These are phyloP conservation scores for Petrocephalus zakoni DNA, from an alignment of 2,113 vertebrate species.

Conservation along the genomic window DNA sequence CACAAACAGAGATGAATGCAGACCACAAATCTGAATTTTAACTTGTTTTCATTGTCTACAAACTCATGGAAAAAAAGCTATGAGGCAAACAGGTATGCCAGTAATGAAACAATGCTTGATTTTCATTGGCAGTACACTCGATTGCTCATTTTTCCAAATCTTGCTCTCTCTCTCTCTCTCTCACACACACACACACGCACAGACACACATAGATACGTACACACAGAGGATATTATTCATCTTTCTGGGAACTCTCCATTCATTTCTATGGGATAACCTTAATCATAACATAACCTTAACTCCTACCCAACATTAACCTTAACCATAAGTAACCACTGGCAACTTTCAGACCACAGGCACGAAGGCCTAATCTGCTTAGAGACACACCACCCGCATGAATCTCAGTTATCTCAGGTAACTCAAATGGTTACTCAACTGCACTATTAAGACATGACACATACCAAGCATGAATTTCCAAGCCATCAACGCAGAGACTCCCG, in stretches of 20 bases:
- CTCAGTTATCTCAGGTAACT: background rate
- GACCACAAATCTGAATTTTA: background rate
- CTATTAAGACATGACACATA: background rate
- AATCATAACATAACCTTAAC: too few relatives aligned
- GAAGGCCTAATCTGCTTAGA: background rate
- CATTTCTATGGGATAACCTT: too few relatives aligned
- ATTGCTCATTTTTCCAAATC: background rate
- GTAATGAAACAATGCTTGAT: background rate
- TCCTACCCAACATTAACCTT: too few relatives aligned
- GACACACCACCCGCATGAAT: background rate
- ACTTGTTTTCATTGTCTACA: background rate
- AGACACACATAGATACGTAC: background rate
- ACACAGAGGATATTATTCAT: too few relatives aligned
- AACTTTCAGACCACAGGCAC: background rate
- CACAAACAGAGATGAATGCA: background rate
- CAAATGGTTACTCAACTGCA: background rate
- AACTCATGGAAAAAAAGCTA: background rate
- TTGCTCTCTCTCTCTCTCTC: background rate
- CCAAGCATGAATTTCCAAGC: background rate
- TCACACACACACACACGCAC: background rate
- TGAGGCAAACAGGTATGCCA: background rate
- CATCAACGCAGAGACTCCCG: background rate
- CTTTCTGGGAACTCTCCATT: too few relatives aligned
- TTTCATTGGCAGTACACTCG: background rate
- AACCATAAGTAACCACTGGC: background rate